Conservation (phyloP, 2,797 vertebrate species). For the Zenarchopterus dispar region DNA sequence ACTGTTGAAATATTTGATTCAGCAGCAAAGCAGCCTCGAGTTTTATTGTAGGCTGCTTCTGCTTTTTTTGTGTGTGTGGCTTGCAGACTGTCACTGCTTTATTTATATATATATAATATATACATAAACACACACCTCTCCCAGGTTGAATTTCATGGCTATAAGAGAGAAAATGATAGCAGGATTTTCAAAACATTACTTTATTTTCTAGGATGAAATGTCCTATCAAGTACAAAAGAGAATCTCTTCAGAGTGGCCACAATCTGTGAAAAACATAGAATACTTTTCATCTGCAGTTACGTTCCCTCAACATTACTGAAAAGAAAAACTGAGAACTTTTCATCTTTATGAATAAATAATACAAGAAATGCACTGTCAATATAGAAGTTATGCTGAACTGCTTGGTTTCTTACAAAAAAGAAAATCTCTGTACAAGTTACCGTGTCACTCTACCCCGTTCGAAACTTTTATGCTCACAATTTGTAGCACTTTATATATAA, state of each 20-base stretch:
- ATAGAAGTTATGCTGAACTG: slow-evolving; percentile 81
- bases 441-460: slow-evolving; percentile 56
- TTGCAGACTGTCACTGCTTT: too few relatives aligned
- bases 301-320: slow-evolving; percentile 73
- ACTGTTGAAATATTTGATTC: too few relatives aligned
- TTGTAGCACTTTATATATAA: slow-evolving; percentile 87
- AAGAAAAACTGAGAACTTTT: slow-evolving; percentile 71
- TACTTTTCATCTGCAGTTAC: slow-evolving; percentile 73
- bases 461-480: slow-evolving; percentile 87
- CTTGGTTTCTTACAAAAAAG: slow-evolving; percentile 74
- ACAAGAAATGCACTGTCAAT: slow-evolving; percentile 84
- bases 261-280: slow-evolving; percentile 92
- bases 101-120: too few relatives aligned
- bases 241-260: slow-evolving; percentile 88
- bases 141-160: not conserved
- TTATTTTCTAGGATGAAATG: slow-evolving; percentile 93
- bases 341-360: slow-evolving; percentile 87
- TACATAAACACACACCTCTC: too few relatives aligned
- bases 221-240: slow-evolving; percentile 94
- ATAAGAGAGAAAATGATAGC: slow-evolving; percentile 70
- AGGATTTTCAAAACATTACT: slow-evolving; percentile 90
- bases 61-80: too few relatives aligned
- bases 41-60: too few relatives aligned
- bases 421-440: slow-evolving; percentile 64
- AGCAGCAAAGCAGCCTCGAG: too few relatives aligned